Evolutionary conservation across 2,797 vertebrate genomes (phyloP), one percentile per base, ranked within the genome.

Genomic region (Strix occidentalis): DNA sequence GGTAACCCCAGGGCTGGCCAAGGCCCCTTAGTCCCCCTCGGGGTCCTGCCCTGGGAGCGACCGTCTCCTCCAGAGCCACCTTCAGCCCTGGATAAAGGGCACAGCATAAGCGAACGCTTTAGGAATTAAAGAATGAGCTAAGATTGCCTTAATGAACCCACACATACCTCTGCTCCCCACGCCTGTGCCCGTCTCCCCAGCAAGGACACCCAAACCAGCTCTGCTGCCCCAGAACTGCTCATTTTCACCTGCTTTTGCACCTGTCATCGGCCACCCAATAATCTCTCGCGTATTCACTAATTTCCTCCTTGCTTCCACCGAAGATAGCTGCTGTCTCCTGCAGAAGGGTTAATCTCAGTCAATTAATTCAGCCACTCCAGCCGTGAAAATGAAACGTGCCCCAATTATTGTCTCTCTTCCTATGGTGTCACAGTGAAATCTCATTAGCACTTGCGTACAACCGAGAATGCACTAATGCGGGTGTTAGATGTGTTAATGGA

Each of bases 401-500:
- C 82, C 89, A 89, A 85, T 95, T 93, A 94, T 16, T 29, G 48
- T 64, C 64, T 82, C 60, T 75, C 8, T 60, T 92, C 75, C 93
- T 28, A 20, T 0, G 6, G 90, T 29, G 70, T 60, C 79, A 31
- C 89, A 66, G 74, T 10, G 65, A 90, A 91, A 94, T 68, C 93
- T 95, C 95, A 89, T 96, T 92, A 96, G 61, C 94, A 51, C 90
- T 89, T 9, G 43, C 0, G 0, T 35, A n/a, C 50, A 57, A 33
- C 75, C 2, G 5, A 53, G 88, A 61, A 12, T 2, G 14, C 71
- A 37, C 84, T 71, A 24, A 65, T 7, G 2, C 72, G 58, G 53
- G 71, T 87, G 92, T 89, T 53, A 35, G 92, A 95, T 21, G 85
- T 91, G 92, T 63, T 96, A 96, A 96, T 94, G 84, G 93, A 43